Percentiles rank a stretch among this genome's conserved stretches.
Conservation (phyloP, 2,888 invertebrate genomes). For the Cynaeus angustus region DNA sequence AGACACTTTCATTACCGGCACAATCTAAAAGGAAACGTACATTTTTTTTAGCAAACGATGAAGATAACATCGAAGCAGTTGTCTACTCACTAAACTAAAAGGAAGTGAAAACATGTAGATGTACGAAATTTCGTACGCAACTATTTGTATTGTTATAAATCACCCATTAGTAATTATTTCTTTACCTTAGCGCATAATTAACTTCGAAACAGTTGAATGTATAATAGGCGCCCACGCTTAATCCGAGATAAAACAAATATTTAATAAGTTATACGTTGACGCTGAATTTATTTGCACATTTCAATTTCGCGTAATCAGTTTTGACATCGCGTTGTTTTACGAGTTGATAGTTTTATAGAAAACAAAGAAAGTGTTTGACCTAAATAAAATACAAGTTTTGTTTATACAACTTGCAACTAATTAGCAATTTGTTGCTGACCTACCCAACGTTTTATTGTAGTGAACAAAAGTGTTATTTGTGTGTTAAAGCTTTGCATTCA, state of each 20-base stretch:
- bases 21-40: too few species aligned
- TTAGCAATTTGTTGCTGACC: constrained; percentile 36
- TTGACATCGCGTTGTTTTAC: constrained; percentile 3
- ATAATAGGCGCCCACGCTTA: background rate
- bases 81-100: too few species aligned
- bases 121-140: too few species aligned
- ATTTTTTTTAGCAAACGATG: too few species aligned
- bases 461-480: constrained; percentile 21
- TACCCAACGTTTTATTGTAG: constrained; percentile 25
- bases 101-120: too few species aligned
- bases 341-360: background rate
- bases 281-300: constrained; percentile 1
- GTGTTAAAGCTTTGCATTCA: constrained; percentile 2
- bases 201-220: constrained; percentile 1
- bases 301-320: background rate
- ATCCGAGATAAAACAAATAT: constrained; percentile 3
- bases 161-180: background rate
- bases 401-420: constrained; percentile 19
- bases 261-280: background rate
- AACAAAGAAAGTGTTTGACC: constrained; percentile 35
- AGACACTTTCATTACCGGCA: too few species aligned
- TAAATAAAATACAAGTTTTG: constrained; percentile 25
- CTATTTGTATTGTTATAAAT: too few species aligned
- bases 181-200: constrained; percentile 3
- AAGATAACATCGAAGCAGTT: too few species aligned